These are phyloP conservation scores for Ceratina australensis DNA, from an alignment of 1,140 invertebrate genomes.

Conservation along the genomic window DNA sequence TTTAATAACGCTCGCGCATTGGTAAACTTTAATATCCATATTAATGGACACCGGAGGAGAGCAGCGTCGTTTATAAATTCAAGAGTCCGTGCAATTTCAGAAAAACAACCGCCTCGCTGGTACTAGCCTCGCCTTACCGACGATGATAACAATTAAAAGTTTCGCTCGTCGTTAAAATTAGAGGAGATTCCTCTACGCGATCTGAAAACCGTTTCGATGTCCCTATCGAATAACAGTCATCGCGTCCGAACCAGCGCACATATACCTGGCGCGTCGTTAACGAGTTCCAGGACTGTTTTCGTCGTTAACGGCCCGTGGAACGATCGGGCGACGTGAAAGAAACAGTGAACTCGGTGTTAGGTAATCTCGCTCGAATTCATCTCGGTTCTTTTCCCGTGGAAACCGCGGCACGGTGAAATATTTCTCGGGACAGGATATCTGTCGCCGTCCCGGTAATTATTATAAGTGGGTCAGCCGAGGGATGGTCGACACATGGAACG, in stretches of 20 bases:
- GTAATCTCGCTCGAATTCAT: neutral
- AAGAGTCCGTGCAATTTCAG: neutral
- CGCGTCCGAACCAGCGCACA: neutral
- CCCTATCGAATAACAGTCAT: neutral
- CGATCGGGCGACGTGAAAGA: neutral
- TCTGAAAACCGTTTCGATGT: too few relatives aligned
- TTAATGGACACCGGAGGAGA: neutral
- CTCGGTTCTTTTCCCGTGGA: neutral
- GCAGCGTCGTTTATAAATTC: neutral
- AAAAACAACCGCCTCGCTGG: neutral
- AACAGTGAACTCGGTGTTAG: too few relatives aligned
- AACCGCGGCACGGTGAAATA: conserved; percentile 30
- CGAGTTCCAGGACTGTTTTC: neutral
- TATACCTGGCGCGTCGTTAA: neutral
- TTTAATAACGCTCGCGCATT: neutral
- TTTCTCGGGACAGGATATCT: conserved; percentile 33
- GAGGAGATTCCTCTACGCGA: too few relatives aligned
- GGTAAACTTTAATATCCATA: conserved; percentile 14
- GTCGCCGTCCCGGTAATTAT: conserved; percentile 39
- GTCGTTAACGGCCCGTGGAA: conserved; percentile 11
- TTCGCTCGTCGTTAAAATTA: neutral
- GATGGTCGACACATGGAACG: conserved; percentile 46
- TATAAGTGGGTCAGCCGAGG: conserved; percentile 43
- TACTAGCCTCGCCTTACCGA: neutral
- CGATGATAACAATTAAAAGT: neutral